Conservation (phyloP, 1,140 invertebrate genomes). For the Brachionus angularis region DNA sequence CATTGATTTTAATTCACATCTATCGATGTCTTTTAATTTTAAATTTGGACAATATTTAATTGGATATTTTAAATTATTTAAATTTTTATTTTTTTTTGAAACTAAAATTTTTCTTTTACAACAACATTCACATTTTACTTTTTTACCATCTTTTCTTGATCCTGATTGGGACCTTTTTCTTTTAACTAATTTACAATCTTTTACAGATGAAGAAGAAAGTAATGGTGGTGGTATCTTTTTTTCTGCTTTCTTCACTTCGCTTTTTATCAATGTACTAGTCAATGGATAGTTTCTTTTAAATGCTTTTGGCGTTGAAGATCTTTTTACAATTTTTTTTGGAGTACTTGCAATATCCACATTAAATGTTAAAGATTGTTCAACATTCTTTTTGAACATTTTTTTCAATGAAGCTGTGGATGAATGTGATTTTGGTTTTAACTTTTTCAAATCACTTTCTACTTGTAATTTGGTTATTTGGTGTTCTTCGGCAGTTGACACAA, state of each 20-base stretch:
- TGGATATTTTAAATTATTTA: slow-evolving; percentile 13
- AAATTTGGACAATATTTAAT: slow-evolving; percentile 29
- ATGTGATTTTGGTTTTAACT: slow-evolving; percentile 22
- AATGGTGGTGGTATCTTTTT: slow-evolving; percentile 22
- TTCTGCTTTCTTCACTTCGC: background rate
- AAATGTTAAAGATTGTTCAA: background rate
- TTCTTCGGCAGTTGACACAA: slow-evolving; percentile 13
- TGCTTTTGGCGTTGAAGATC: background rate
- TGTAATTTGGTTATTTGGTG: slow-evolving; percentile 9
- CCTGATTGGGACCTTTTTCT: background rate
- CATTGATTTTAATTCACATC: background rate
- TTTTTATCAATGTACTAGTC: slow-evolving; percentile 8
- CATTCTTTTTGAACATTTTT: background rate
- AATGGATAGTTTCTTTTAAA: slow-evolving; percentile 9
- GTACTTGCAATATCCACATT: slow-evolving; percentile 35
- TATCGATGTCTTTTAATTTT: slow-evolving; percentile 32
- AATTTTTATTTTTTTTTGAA: background rate
- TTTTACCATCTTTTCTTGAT: slow-evolving; percentile 7
- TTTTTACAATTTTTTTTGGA: slow-evolving; percentile 6
- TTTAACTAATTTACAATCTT: background rate
- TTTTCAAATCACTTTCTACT: slow-evolving; percentile 6
- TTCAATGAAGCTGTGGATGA: background rate
- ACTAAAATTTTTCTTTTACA: background rate
- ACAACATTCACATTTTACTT: background rate
- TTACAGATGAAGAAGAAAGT: slow-evolving; percentile 11